Evolutionary conservation across 2,113 vertebrate species (phyloP), one percentile per base, ranked within the genome.

Genomic region (Hypomesus transpacificus): DNA sequence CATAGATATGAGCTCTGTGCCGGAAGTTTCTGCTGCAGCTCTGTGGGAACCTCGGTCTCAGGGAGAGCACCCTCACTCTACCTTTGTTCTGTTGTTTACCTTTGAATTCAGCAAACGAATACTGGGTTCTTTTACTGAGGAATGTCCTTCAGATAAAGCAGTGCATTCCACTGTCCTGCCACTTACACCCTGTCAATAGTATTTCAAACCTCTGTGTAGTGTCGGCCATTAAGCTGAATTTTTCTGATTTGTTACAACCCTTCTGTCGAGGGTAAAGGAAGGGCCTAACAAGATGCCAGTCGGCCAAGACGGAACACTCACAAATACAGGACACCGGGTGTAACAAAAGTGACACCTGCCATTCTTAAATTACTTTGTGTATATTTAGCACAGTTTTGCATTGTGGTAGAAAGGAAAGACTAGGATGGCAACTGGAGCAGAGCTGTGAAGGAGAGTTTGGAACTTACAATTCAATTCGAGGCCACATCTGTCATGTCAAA

Each of bases 1-100:
- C 68, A 70, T 74, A 85, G 86, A 82, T 79, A 86, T 84, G 82
- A 85, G 84, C 76, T 78, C 64, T 13, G 61, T 59, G 75, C 76
- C 69, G 11, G 84, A 80, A 82, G 82, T 76, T 76, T 78, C 69
- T 51, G 61, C 28, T 65, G 71, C 71, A 62, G 76, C 76, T 76
- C 62, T 28, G 51, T 67, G 61, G 54, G 34, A 66, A 21, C 65
- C 69, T 74, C 67, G 50, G n/a, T 62, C 63, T 52, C 13, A 24
- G 71, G 57, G 52, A 21, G 14, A 4, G 50, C 22, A 58, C 13
- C 26, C 60, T 74, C 28, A 1, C 22, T n/a, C 18, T 16, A 31
- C 76, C 73, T 34, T 24, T 14, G 2, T 26, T 63, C 66, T 74
- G 28, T 56, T 75, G 60, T 70, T 81, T 75, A 54, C 61, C 59